These are phyloP conservation scores for Boloria euphrosyne DNA, from an alignment of 2,888 invertebrate genomes.

Conservation along the genomic window DNA sequence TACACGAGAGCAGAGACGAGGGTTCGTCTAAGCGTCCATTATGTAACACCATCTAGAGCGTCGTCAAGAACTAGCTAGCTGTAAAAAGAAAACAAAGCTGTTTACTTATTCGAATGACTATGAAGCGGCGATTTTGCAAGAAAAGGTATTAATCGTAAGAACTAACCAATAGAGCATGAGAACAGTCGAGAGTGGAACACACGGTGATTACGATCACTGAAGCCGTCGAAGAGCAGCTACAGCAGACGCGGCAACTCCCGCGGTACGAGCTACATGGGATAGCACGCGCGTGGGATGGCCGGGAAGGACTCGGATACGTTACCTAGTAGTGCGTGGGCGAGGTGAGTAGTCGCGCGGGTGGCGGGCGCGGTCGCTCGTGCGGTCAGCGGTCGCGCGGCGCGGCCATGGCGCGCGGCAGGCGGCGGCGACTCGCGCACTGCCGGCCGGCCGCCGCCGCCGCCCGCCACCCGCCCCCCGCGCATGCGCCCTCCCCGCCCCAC, in stretches of 20 bases:
- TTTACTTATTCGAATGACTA: conserved; percentile 31
- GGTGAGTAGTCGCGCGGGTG: conserved; percentile 44
- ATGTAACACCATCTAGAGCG: conserved; percentile 48
- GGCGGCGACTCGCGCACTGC: conserved; percentile 72
- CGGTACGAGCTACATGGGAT: conserved; percentile 63
- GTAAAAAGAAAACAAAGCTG: conserved; percentile 34
- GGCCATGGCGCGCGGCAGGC: conserved; percentile 73
- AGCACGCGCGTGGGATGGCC: conserved; percentile 48
- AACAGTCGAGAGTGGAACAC: conserved; percentile 77
- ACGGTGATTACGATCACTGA: conserved; percentile 49
- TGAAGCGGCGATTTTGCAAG: conserved; percentile 32
- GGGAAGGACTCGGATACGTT: conserved; percentile 52
- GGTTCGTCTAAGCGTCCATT: conserved; percentile 42
- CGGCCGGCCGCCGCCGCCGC: conserved; percentile 58
- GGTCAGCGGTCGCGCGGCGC: conserved; percentile 71
- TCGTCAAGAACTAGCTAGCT: conserved; percentile 38
- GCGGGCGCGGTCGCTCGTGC: conserved; percentile 58
- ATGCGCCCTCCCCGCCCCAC: conserved; percentile 35
- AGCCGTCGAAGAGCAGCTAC: conserved; percentile 41
- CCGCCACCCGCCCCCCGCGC: conserved; percentile 46
- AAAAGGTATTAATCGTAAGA: conserved; percentile 42
- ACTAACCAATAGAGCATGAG: conserved; percentile 79
- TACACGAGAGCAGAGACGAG: conserved; percentile 31
- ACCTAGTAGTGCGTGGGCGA: conserved; percentile 54
- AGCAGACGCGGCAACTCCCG: conserved; percentile 31